These are phyloP conservation scores for Agrilus cyanescens DNA, from an alignment of 2,888 invertebrate genomes.

Conservation along the genomic window DNA sequence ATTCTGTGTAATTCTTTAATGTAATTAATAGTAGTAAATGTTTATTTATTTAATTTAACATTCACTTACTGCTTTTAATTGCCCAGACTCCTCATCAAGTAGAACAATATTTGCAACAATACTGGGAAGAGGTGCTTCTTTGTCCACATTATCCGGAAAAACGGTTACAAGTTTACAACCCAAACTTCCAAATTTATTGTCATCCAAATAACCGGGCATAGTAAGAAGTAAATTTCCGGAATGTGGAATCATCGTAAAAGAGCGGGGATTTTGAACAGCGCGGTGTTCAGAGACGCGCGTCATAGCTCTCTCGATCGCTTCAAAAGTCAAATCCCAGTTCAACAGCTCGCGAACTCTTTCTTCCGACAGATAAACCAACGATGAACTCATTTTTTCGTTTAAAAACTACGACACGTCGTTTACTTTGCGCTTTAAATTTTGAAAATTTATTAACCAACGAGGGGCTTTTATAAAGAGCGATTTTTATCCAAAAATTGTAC, in stretches of 20 bases:
- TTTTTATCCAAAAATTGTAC: too few relatives aligned
- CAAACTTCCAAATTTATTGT: conserved; percentile 21
- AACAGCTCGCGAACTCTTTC: conserved; percentile 30
- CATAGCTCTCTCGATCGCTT: conserved; percentile 34
- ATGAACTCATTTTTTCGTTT: too few relatives aligned
- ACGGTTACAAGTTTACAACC: conserved; percentile 41
- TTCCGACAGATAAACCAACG: conserved; percentile 19
- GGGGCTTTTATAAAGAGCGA: too few relatives aligned
- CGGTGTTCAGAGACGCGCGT: conserved; percentile 23
- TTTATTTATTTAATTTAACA: background rate
- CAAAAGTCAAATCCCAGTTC: conserved; percentile 31
- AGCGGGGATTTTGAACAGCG: conserved; percentile 30
- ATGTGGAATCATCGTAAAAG: conserved; percentile 21
- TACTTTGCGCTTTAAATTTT: too few relatives aligned
- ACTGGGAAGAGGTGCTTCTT: conserved; percentile 29
- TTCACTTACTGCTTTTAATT: conserved; percentile 31
- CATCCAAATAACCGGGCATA: conserved; percentile 39
- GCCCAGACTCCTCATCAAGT: conserved; percentile 35
- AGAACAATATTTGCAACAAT: conserved; percentile 37
- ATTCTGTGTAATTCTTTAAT: background rate
- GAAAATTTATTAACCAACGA: too few relatives aligned
- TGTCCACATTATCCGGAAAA: conserved; percentile 30
- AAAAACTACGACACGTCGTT: too few relatives aligned
- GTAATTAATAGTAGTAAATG: too few relatives aligned
- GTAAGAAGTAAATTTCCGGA: conserved; percentile 25